Evolutionary conservation across 2,113 vertebrate species (phyloP), one percentile per base, ranked within the genome.

Genomic region (Salvelinus sp.): DNA sequence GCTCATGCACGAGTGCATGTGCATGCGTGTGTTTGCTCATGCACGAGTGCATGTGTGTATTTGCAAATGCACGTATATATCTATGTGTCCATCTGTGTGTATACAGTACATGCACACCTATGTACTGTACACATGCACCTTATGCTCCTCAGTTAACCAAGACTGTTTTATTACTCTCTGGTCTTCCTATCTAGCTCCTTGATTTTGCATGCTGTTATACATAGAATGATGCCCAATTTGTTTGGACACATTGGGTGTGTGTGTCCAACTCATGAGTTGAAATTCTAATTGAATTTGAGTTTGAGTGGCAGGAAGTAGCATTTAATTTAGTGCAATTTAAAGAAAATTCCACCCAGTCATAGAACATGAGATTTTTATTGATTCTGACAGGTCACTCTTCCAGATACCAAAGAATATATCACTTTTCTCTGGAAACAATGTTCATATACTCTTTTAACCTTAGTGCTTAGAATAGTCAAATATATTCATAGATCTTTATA

Each of bases 81-180:
- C 33, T 64, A 38, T 30, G 30, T 68, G 50, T 27, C 18, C n/a
- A 22, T 76, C 33, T 76, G 77, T 85, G 80, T 87, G 77, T 83
- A 64, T 76, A 54, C 79, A 27, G 71, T 76, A 74, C 83, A 68
- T 77, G 50, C 48, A 30, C 50, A 38, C 62, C 68, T 60, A 50
- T 68, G 58, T 38, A 6, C 16, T 68, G 22, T 62, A 16, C 50
- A 16, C 50, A 54, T 54, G 16, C 23, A n/a, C 57, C 27, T 68
- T 69, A 20, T 70, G 65, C 54, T 67, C 62, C 58, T 30, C 65
- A 25, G 58, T 62, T 62, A 62, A 7, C 58, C 58, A 62, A 62
- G 18, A 20, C 27, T n/a, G 13, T n/a, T 72, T 13, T 13, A 28
- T 14, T 33, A 25, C 70, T 27, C 54, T 57, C 58, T 7, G 58